These are phyloP conservation scores for Nephrocerus scutellatus DNA, from an alignment of 2,888 invertebrate genomes.

Conservation along the genomic window DNA sequence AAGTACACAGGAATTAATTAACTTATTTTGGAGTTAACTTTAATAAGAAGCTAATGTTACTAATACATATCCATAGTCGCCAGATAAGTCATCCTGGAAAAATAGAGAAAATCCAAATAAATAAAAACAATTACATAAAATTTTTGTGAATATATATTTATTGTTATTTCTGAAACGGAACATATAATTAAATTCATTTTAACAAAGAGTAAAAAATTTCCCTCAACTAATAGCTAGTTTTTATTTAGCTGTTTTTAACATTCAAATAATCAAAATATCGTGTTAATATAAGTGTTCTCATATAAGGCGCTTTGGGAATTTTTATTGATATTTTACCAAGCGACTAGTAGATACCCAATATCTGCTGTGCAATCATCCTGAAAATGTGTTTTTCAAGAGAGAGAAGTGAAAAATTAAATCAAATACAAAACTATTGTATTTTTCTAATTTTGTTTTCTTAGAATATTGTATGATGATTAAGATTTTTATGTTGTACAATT, in stretches of 20 bases:
- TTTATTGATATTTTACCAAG: conserved; percentile 52
- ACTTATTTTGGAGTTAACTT: too few species aligned
- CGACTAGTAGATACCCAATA: conserved; percentile 60
- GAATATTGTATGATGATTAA: conserved; percentile 22
- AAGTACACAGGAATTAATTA: too few species aligned
- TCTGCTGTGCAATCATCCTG: conserved; percentile 63
- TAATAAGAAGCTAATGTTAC: conserved; percentile 45
- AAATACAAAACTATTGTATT: conserved; percentile 27
- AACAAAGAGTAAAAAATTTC: not conserved
- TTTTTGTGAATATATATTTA: not conserved
- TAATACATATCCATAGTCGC: conserved; percentile 62
- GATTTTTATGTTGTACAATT: conserved; percentile 16
- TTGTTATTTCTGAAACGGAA: not conserved
- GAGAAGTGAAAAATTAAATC: conserved; percentile 27
- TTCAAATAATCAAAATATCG: too few species aligned
- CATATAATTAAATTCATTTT: conserved; percentile 1
- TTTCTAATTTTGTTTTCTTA: conserved; percentile 20
- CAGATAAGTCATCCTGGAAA: conserved; percentile 59
- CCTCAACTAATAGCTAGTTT: too few species aligned
- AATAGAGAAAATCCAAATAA: conserved; percentile 17
- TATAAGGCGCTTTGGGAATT: too few species aligned
- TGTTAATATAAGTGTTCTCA: too few species aligned
- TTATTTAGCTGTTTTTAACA: too few species aligned
- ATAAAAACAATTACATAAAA: not conserved
- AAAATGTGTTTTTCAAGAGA: conserved; percentile 39